phyloP scores from a whole-genome alignment of 2,888 invertebrate genomes.

The Lepetodrilus schrolli region DNA sequence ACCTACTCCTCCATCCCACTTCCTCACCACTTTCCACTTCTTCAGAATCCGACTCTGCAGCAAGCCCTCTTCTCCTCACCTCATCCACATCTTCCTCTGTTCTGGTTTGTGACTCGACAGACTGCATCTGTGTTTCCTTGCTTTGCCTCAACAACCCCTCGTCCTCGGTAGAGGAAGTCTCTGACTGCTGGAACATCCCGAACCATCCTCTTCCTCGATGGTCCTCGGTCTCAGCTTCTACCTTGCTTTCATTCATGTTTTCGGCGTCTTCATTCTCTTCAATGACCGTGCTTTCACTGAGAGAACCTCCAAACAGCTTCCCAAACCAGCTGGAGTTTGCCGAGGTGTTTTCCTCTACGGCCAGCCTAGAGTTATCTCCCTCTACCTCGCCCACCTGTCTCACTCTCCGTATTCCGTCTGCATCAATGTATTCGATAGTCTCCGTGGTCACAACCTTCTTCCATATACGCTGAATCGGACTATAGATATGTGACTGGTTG shows the following conservation, averaged over 20 bases:
- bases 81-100: neutral
- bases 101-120: neutral
- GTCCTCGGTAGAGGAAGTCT: neutral
- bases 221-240: neutral
- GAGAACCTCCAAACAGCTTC: constrained; percentile 8
- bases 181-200: neutral
- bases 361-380: neutral
- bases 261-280: neutral
- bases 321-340: neutral
- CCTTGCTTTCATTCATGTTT: neutral
- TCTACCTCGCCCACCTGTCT: neutral
- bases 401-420: neutral
- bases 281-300: neutral
- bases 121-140: neutral
- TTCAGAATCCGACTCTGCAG: neutral
- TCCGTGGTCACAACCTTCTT: neutral
- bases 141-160: neutral
- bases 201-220: neutral
- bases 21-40: neutral
- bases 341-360: neutral
- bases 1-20: neutral
- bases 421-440: constrained; percentile 1
- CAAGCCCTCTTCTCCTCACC: neutral
- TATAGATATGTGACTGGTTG: neutral
- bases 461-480: neutral